phyloP scores from a whole-genome alignment of 2,888 invertebrate genomes.

The Acleris sparsana region DNA sequence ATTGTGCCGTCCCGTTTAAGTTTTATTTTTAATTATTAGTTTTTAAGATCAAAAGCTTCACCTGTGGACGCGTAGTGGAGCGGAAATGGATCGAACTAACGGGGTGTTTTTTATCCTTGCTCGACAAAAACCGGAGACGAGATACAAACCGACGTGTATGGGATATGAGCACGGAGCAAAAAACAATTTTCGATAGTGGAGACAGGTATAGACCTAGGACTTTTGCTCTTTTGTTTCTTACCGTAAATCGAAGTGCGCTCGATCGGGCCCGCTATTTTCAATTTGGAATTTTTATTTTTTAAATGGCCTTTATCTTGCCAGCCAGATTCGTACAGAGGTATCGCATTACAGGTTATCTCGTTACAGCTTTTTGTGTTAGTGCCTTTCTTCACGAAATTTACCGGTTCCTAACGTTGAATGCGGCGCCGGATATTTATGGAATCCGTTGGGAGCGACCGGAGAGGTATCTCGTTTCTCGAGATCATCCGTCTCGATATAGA shows the following conservation, averaged over 20 bases:
- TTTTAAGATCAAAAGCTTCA: conserved; percentile 69
- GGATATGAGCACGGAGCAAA: conserved; percentile 67
- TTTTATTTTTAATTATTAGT: conserved; percentile 75
- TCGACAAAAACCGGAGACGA: conserved; percentile 71
- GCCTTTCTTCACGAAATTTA: conserved; percentile 60
- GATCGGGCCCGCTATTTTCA: conserved; percentile 65
- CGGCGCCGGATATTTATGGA: conserved; percentile 71
- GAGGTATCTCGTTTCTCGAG: conserved; percentile 73
- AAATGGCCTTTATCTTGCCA: conserved; percentile 74
- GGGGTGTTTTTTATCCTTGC: conserved; percentile 70
- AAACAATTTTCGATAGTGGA: conserved; percentile 49
- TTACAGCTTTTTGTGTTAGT: conserved; percentile 68
- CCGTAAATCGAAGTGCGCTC: conserved; percentile 21
- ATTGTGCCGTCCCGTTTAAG: conserved; percentile 58
- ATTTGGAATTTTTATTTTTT: conserved; percentile 71
- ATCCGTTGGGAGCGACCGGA: conserved; percentile 67
- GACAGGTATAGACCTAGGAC: conserved; percentile 38
- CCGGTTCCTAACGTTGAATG: conserved; percentile 58
- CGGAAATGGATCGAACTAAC: conserved; percentile 80
- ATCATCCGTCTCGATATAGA: conserved; percentile 72
- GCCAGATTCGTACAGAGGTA: conserved; percentile 74
- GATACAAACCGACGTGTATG: conserved; percentile 73
- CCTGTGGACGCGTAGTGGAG: conserved; percentile 77
- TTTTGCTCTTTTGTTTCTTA: conserved; percentile 31
- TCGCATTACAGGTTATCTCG: conserved; percentile 79